phyloP scores from a whole-genome alignment of 2,888 invertebrate species.

The Cyaniris semiargus region DNA sequence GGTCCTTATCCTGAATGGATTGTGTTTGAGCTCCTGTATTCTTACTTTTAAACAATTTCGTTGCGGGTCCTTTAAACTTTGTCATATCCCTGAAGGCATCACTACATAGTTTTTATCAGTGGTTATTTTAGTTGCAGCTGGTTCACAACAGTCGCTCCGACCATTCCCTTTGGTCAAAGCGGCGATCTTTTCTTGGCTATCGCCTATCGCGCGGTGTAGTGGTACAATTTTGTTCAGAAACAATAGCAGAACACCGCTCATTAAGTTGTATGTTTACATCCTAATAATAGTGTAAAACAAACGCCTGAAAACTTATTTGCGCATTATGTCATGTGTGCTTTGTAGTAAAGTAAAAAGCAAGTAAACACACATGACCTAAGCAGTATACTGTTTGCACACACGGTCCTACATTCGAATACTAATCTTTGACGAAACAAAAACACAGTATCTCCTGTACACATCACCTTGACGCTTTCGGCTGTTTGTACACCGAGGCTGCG shows the following conservation, averaged over 20 bases:
- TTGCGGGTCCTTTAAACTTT: too few species aligned
- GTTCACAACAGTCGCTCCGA: too few species aligned
- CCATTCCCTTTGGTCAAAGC: too few species aligned
- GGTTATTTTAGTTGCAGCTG: too few species aligned
- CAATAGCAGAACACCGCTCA: neutral
- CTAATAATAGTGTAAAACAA: neutral
- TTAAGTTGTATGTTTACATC: neutral
- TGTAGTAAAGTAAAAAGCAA: neutral
- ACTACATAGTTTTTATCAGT: too few species aligned
- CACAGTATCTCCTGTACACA: neutral
- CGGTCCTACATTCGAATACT: neutral
- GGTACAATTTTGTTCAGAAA: neutral
- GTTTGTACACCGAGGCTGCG: too few species aligned
- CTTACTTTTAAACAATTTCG: too few species aligned
- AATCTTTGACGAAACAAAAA: conserved; percentile 19
- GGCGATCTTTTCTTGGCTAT: too few species aligned
- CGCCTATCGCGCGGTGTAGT: too few species aligned
- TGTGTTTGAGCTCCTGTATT: too few species aligned
- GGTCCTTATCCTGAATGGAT: too few species aligned
- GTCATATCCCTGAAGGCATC: too few species aligned
- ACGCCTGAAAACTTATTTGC: neutral
- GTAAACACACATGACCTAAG: conserved; percentile 9
- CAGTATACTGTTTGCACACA: neutral
- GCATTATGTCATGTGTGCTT: neutral
- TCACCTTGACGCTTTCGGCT: neutral